Percentiles rank a stretch among this genome's conserved stretches.
Evolutionary conservation across 2,113 vertebrate species (phyloP).

Genomic region (Catharus minimus): DNA sequence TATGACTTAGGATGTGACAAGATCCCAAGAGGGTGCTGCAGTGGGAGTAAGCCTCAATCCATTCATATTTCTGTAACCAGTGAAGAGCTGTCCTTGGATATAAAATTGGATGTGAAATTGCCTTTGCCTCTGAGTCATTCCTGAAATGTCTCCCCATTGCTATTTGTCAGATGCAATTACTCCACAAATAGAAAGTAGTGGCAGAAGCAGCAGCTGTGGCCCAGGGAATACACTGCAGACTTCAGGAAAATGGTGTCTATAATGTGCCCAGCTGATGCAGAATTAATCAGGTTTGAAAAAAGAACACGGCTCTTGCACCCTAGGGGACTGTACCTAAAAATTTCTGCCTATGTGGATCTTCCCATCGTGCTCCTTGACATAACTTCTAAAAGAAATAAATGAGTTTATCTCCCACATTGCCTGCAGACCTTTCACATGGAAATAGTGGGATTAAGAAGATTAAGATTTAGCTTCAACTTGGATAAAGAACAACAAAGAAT

Average conservation of each 20-base stretch:
- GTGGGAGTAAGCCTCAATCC: background rate
- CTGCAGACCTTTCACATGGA: conserved; percentile 52
- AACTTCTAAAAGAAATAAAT: conserved; percentile 58
- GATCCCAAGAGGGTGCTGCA: background rate
- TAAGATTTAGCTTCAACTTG: conserved; percentile 59
- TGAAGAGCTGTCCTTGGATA: conserved; percentile 36
- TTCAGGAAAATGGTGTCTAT: conserved; percentile 45
- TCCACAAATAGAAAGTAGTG: conserved; percentile 40
- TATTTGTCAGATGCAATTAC: conserved; percentile 50
- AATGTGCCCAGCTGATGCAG: conserved; percentile 55
- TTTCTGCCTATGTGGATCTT: conserved; percentile 34
- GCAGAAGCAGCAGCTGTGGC: conserved; percentile 53
- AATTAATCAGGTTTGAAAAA: conserved; percentile 68
- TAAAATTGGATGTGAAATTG: conserved; percentile 45
- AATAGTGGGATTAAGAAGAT: conserved; percentile 61
- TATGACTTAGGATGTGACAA: background rate
- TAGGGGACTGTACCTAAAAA: conserved; percentile 61
- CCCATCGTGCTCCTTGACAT: conserved; percentile 22
- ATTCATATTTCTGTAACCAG: conserved; percentile 12
- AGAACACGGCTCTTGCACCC: background rate
- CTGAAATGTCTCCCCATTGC: conserved; percentile 40
- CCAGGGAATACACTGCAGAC: conserved; percentile 42
- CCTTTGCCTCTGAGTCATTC: conserved; percentile 52
- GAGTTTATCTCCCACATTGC: conserved; percentile 54
- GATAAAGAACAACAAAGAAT: conserved; percentile 64